Evolutionary conservation across 2,113 vertebrate species (phyloP).

Genomic region (Antennarius striatus): DNA sequence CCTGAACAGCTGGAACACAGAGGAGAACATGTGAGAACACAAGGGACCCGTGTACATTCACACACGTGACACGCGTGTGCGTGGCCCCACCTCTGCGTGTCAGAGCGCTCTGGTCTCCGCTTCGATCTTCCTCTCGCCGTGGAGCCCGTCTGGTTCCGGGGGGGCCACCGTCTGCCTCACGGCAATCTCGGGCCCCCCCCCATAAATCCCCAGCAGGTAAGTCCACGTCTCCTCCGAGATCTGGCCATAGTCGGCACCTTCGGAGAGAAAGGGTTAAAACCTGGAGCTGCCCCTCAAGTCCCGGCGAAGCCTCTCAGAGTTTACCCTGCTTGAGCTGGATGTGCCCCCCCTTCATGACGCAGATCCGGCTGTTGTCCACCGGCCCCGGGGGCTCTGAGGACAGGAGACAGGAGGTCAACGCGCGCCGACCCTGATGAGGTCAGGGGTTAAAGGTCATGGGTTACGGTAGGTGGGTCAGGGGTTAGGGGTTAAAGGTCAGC

Average conservation of each 20-base stretch:
- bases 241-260: conserved; percentile 98
- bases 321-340: conserved; percentile 95
- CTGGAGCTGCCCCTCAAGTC: too few relatives aligned
- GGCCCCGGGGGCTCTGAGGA: conserved; percentile 89
- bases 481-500: too few relatives aligned
- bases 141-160: conserved; percentile 81
- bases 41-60: too few relatives aligned
- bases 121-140: conserved; percentile 94
- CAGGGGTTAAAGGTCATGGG: too few relatives aligned
- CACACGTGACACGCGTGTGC: too few relatives aligned
- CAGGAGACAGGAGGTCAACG: not conserved
- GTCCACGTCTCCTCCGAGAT: conserved; percentile 97
- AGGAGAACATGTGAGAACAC: conserved; percentile 1
- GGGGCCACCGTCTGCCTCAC: conserved; percentile 88
- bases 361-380: conserved; percentile 96
- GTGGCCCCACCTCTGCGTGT: conserved; percentile 49
- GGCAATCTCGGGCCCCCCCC: conserved; percentile 92
- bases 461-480: too few relatives aligned
- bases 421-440: too few relatives aligned
- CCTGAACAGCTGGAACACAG: conserved; percentile 14
- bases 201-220: conserved; percentile 88
- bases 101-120: conserved; percentile 92
- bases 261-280: not conserved
- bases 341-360: conserved; percentile 89
- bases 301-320: not conserved